Conservation (phyloP, 1,140 invertebrate species). For the Listronotus bonariensis region DNA sequence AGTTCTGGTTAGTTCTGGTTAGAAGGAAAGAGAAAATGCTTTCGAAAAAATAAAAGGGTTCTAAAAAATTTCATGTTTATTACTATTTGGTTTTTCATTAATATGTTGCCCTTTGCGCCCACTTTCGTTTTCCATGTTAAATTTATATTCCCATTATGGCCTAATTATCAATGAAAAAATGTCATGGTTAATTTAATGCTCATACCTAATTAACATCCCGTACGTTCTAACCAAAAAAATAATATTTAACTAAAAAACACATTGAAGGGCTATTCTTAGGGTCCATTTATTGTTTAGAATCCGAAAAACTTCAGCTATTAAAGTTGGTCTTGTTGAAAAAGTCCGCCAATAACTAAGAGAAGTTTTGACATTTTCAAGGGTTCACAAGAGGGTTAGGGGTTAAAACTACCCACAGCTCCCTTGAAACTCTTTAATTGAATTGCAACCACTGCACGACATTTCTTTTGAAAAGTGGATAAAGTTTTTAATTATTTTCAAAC, state of each 20-base stretch:
- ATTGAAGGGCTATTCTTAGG: not conserved
- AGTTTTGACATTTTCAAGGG: slow-evolving; percentile 47
- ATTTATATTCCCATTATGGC: too few species aligned
- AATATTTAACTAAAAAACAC: not conserved
- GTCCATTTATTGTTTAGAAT: slow-evolving; percentile 35
- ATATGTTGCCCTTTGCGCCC: too few species aligned
- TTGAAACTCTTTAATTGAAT: slow-evolving; percentile 53
- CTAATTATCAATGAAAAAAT: too few species aligned
- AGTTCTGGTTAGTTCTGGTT: too few species aligned
- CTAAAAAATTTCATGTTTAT: too few species aligned
- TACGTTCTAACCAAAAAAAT: not conserved
- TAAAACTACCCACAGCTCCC: slow-evolving; percentile 9
- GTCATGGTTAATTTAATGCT: too few species aligned
- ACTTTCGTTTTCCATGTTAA: too few species aligned
- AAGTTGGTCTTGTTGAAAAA: slow-evolving; percentile 39
- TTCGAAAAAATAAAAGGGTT: too few species aligned
- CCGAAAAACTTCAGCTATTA: slow-evolving; percentile 35
- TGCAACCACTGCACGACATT: slow-evolving; percentile 52
- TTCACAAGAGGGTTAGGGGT: slow-evolving; percentile 1
- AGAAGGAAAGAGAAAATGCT: too few species aligned
- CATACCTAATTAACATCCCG: too few species aligned
- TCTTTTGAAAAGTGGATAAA: slow-evolving; percentile 51
- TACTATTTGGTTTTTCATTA: too few species aligned
- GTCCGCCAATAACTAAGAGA: slow-evolving; percentile 38
- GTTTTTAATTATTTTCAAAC: slow-evolving; percentile 55